phyloP scores from a whole-genome alignment of 1,140 invertebrate genomes.

The Neodiprion lecontei region DNA sequence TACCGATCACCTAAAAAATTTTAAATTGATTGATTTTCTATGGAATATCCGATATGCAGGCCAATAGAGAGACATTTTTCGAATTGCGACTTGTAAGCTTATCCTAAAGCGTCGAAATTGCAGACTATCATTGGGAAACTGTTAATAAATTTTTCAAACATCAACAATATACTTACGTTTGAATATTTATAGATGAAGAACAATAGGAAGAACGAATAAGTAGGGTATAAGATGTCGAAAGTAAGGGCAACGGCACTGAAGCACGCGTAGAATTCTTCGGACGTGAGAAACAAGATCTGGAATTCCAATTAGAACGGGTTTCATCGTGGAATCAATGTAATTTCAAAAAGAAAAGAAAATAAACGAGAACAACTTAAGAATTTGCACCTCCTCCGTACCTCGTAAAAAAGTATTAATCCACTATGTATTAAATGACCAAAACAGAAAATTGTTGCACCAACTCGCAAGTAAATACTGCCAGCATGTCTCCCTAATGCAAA shows the following conservation, averaged over 20 bases:
- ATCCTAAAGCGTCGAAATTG: no score
- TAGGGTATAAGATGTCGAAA: conserved; percentile 68
- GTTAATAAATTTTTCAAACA: conserved; percentile 7
- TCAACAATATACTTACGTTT: conserved; percentile 66
- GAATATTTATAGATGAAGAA: conserved; percentile 82
- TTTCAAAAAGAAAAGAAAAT: neutral
- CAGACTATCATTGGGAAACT: no score
- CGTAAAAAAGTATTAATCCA: conserved; percentile 63
- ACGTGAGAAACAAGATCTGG: conserved; percentile 14
- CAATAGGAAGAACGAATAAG: conserved; percentile 75
- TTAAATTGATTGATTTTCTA: no score
- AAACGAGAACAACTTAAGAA: no score
- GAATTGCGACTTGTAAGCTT: no score
- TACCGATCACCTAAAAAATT: no score
- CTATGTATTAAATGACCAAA: conserved; percentile 76
- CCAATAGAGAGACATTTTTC: no score
- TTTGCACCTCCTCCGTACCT: neutral
- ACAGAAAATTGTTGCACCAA: conserved; percentile 76
- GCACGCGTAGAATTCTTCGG: conserved; percentile 55
- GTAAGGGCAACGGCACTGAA: conserved; percentile 59
- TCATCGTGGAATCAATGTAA: neutral
- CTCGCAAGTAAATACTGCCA: conserved; percentile 76
- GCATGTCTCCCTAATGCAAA: conserved; percentile 71
- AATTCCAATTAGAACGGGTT: neutral
- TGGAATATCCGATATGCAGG: no score